Base-by-base conservation (phyloP, 1,140 invertebrate genomes). In the Papilio aristodemus region DNA sequence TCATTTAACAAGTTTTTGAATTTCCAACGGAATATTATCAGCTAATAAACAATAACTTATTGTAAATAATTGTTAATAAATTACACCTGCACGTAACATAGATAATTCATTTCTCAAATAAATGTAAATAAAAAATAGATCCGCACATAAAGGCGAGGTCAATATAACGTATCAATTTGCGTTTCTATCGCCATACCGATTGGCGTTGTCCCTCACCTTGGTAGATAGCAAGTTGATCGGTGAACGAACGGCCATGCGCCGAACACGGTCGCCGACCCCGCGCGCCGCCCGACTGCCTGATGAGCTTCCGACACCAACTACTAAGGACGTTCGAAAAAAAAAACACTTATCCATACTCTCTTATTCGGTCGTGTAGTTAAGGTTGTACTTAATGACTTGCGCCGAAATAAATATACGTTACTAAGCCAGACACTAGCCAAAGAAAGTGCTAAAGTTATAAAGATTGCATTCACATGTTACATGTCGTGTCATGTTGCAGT, bases 161-260 rank as follows among this genome's bases (percentile, higher is more conserved):
- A 46, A 66, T 66, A 64, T 41, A 64, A 64, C 62, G 38, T 43
- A 66, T 66, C 27, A 43, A 32, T 32, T 66, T 14, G 41, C 63
- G 63, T 32, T 46, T 64, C 62, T 66, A 66, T 22, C 63, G 22
- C 17, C 39, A 46, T n/a, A 50, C 17, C 7, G 13, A 66, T 66
- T 66, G 41, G n/a, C 63, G 63, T 46, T 36, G 63, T 66, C 41
- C 63, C 41, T 66, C 63, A 66, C 63, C 63, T 66, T 66, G 63
- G 63, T 39, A 22, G 41, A 41, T 8, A 46, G 22, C 36, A 41
- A 25, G 27, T 37, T 7, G 32, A 11, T 14, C 63, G 63, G 63
- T 66, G 63, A 66, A 66, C 41, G 63, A 66, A 66, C 63, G 63
- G 41, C 63, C 63, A 27, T 59, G 57, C 25, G 41, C 63, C 63